Evolutionary conservation across 2,888 invertebrate species (phyloP), one percentile per base, ranked within the genome.

Genomic region (Philhelius pedissequus): DNA sequence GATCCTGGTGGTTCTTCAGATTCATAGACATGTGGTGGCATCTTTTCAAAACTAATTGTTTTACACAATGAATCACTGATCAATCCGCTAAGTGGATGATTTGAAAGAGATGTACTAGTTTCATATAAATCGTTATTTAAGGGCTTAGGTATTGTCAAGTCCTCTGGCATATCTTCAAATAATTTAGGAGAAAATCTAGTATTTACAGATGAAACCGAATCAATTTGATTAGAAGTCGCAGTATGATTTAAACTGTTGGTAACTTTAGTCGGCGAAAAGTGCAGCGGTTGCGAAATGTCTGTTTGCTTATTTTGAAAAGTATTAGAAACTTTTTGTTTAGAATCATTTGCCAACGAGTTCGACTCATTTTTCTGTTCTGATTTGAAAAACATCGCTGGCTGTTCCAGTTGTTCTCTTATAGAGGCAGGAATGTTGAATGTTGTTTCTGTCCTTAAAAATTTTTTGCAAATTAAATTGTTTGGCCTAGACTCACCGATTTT

Each of bases 121-220:
- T 38, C 25, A 52, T 13, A 7, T 13, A 25, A 13, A 2, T 64
- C 22, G 1, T 1, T 45, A n/a, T 8, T 48, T 1, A 32, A 30
- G n/a, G 20, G 3, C 38, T 71, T 71, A 13, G 58, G 58, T 50
- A 71, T 38, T 9, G 71, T 71, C 15, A 71, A 35, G 35, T 71
- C 71, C 5, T 71, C 60, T 4, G 71, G 71, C 35, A 56, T 58
- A 71, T 71, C 60, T 27, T 58, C 45, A 20, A 68, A 50, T n/a
- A 54, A 38, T 40, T 52, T 68, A 8, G 50, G 52, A 18, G 68
- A 68, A 68, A 40, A 52, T 18, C 52, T 50, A 1, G 25, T 3
- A 11, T 8, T 11, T 0, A 6, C 25, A 27, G 9, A 1, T 58
- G 15, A n/a, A 15, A 2, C 7, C 1, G 30, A 1, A 9, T 20